Evolutionary conservation across 2,797 vertebrate genomes (phyloP).

Genomic region (Bucorvus abyssinicus): DNA sequence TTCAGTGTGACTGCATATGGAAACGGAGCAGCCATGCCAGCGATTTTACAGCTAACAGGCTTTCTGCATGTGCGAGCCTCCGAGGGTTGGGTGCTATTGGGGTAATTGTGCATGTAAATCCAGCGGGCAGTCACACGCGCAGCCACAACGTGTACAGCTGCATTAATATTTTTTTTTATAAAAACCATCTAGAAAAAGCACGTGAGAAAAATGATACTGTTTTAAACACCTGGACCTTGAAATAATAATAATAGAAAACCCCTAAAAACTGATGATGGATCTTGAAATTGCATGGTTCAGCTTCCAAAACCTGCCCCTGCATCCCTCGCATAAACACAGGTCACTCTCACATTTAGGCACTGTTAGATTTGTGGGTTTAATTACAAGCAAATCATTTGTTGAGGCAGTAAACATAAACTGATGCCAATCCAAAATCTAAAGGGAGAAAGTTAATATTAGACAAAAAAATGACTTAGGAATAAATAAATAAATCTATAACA

Average conservation of each 20-base stretch:
- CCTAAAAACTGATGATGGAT: background rate
- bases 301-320: slow-evolving; percentile 41
- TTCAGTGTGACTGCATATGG: slow-evolving; percentile 30
- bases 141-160: background rate
- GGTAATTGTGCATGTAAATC: slow-evolving; percentile 22
- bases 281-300: background rate
- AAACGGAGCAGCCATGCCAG: slow-evolving; percentile 39
- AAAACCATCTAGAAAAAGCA: background rate
- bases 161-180: background rate
- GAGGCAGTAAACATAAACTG: slow-evolving; percentile 46
- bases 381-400: slow-evolving; percentile 57
- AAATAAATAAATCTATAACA: slow-evolving; percentile 65
- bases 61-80: slow-evolving; percentile 10
- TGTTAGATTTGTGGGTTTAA: slow-evolving; percentile 59
- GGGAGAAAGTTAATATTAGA: slow-evolving; percentile 47
- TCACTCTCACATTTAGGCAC: slow-evolving; percentile 13
- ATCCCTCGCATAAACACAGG: background rate
- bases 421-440: slow-evolving; percentile 54
- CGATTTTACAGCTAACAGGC: slow-evolving; percentile 36
- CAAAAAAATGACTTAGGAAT: background rate
- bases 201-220: slow-evolving; percentile 9
- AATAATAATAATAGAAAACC: slow-evolving; percentile 1
- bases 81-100: background rate
- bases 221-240: slow-evolving; percentile 29
- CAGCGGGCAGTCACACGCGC: background rate